Conservation (phyloP, 2,797 vertebrate genomes). For the Acanthornis magna region DNA sequence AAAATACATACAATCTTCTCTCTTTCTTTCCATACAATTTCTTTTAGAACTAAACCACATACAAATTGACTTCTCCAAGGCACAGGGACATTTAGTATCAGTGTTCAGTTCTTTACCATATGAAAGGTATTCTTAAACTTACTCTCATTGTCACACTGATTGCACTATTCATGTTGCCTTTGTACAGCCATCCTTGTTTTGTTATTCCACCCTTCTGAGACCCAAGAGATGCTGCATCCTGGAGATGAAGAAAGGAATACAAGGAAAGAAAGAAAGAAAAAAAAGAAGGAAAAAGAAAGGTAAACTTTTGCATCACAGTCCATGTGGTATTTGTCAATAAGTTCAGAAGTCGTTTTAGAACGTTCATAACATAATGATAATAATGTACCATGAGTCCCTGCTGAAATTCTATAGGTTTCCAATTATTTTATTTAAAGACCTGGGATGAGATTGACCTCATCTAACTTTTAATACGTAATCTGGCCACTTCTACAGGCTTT, state of each 20-base stretch:
- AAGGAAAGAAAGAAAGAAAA: not conserved
- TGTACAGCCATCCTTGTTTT: constrained; percentile 97
- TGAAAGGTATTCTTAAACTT: not conserved
- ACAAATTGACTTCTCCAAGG: not conserved
- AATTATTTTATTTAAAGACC: not conserved
- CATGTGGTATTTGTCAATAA: not conserved
- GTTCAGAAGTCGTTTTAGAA: not conserved
- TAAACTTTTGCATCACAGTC: not conserved
- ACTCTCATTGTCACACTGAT: constrained; percentile 99
- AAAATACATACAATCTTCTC: not conserved
- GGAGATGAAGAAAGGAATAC: not conserved
- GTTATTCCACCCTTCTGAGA: constrained; percentile 96
- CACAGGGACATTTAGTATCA: not conserved
- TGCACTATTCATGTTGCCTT: constrained; percentile 98
- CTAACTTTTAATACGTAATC: not conserved
- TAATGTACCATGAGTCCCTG: not conserved
- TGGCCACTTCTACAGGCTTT: not conserved
- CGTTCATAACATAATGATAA: not conserved
- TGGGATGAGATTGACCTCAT: not conserved
- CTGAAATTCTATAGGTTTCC: not conserved
- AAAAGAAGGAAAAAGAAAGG: not conserved
- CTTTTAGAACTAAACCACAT: not conserved
- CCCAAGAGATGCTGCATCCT: constrained; percentile 93
- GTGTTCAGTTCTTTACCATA: not conserved
- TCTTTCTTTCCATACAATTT: not conserved